Evolutionary conservation across 2,888 invertebrate species (phyloP).

Genomic region (Epistrophe grossulariae): DNA sequence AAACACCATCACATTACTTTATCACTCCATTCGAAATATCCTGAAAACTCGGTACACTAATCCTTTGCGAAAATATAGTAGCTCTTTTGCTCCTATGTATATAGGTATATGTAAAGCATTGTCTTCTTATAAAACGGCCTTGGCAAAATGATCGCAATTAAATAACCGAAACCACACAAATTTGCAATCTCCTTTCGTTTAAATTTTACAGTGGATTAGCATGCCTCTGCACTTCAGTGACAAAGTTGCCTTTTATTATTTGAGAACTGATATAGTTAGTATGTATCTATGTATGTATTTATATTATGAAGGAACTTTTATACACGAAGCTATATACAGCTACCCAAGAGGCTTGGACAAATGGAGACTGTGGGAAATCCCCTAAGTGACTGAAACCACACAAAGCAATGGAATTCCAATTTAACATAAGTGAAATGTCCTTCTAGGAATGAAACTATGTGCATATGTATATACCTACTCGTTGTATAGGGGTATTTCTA

Average conservation of each 20-base stretch:
- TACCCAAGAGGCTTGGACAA: slow-evolving; percentile 13
- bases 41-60: slow-evolving; percentile 26
- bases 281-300: too few species aligned
- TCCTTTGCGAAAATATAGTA: slow-evolving; percentile 18
- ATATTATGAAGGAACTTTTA: slow-evolving; percentile 12
- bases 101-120: slow-evolving; percentile 18
- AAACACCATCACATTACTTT: slow-evolving; percentile 39
- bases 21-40: slow-evolving; percentile 48
- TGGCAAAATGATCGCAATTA: slow-evolving; percentile 68
- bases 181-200: slow-evolving; percentile 64
- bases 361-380: slow-evolving; percentile 61
- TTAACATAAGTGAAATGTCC: slow-evolving; percentile 68
- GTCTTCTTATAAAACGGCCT: slow-evolving; percentile 45
- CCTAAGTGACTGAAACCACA: slow-evolving; percentile 67
- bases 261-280: background rate
- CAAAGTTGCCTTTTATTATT: slow-evolving; percentile 21
- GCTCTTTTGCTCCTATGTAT: slow-evolving; percentile 9
- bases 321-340: background rate
- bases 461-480: too few species aligned
- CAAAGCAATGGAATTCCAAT: slow-evolving; percentile 59
- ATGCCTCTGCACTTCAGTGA: slow-evolving; percentile 19
- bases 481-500: slow-evolving; percentile 15
- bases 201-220: slow-evolving; percentile 65
- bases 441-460: slow-evolving; percentile 40
- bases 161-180: slow-evolving; percentile 70